Base-by-base conservation (phyloP, 2,797 vertebrate genomes). In the Pogoniulus pusillus region DNA sequence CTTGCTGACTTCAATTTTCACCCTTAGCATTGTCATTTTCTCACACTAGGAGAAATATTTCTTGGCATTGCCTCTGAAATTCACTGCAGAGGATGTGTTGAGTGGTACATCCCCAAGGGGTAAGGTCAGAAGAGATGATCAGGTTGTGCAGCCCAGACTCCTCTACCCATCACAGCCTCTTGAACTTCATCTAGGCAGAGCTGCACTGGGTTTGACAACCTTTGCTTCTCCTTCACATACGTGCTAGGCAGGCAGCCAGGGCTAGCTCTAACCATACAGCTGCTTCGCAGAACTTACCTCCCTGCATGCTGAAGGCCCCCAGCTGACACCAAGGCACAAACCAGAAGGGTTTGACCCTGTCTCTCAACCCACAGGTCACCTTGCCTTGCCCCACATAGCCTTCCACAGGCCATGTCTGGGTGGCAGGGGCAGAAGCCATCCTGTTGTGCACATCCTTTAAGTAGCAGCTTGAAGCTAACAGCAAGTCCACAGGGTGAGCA, bases 1-100 rank as follows among this genome's bases (percentile, higher is more conserved):
- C 71, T 65, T 37, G 41, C 77, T 82, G 77, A 63, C 68, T 93
- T 89, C 78, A 91, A 39, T 94, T 95, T 84, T 92, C 75, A 84
- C 60, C 78, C 83, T 79, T 93, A 84, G 9, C 16, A 58, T 64
- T 82, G 77, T 89, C 6, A 76, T 94, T 95, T 95, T 83, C 80
- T 87, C 77, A 66, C 39, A 14, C 70, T 81, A 8, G 4, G 47
- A 83, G 47, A 83, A 87, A 53, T 55, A 45, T 45, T 92, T 91
- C 49, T 59, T 62, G 8, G 49, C 29, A 35, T 89, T 87, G 66
- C 62, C 71, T 85, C 73, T 90, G 77, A 84, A 82, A 64, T 64
- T 66, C 23, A 26, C 26, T 47, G 23, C 54, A 80, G 68, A 74
- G 84, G 76, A 84, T 24, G 16, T 1, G 3, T 74, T 29, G 74